Evolutionary conservation across 37 sponge, comb jelly and placozoan species (phyloP), one percentile per base, ranked within the genome.

Genomic region (Crambe crambe): DNA sequence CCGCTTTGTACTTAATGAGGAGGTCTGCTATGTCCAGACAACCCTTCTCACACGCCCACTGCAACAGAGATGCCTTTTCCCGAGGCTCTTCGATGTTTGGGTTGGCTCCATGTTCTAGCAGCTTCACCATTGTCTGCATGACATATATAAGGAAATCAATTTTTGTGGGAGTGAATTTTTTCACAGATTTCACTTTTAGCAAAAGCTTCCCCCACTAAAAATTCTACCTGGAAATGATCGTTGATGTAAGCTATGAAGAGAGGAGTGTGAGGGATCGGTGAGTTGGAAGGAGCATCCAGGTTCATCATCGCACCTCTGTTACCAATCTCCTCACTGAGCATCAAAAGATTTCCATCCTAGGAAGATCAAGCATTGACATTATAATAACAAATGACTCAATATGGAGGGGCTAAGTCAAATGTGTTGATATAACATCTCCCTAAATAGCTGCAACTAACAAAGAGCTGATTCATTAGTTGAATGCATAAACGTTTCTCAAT

Each of bases 91-190:
- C 42, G 2, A 57, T 39, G 32, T 80, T 81, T 22, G 93, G 89
- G 76, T 92, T 72, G 39, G 93, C 93, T 26, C 89, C 93, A 69
- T 85, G 85, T 15, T 80, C 77, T 39, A 89, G 59, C 23, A 89
- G 66, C 6, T 58, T 77, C 47, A 75, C 75, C 47, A 89, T 62
- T 5, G 76, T 43, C 90, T 89, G 74, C 0, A 81, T 3, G n/a
- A n/a, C n/a, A n/a, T n/a, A n/a, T n/a, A n/a, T n/a, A n/a, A n/a
- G 25, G 26, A 62, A 23, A n/a, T n/a, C n/a, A n/a, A n/a, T n/a
- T n/a, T n/a, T n/a, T n/a, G n/a, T n/a, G n/a, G n/a, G n/a, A n/a
- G n/a, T n/a, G n/a, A n/a, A n/a, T n/a, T n/a, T n/a, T n/a, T n/a
- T n/a, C n/a, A n/a, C n/a, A n/a, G n/a, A n/a, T n/a, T n/a, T n/a